Base-by-base conservation (phyloP, 2,888 invertebrate genomes). In the Caenorhabditis afra region DNA sequence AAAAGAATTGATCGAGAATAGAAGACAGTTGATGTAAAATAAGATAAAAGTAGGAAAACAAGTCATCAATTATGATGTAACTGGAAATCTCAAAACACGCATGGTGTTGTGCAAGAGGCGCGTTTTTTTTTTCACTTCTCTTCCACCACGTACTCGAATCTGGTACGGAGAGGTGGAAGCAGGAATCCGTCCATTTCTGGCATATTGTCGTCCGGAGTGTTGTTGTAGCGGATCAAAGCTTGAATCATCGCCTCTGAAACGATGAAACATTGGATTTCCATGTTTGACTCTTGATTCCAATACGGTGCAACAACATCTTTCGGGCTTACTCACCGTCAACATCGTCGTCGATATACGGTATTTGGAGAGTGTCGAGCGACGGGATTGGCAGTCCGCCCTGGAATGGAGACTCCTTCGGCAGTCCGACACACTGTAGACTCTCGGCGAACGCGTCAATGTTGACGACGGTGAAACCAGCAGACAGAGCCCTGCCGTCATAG, bases 321-420 rank as follows among this genome's bases (percentile, higher is more conserved):
- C n/a, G n/a, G n/a, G n/a, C 18, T 23, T n/a, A 57, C 47, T 61
- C 29, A 68, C 67, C 70, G 2, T 64, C 57, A n/a, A 57, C 68
- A 16, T 83, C 83, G 3, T 82, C 82, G 41, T 82, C 82, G 11
- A 83, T 83, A 35, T 71, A 83, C 3, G 81, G 83, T 29, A 83
- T 74, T 37, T 50, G 45, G 10, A 73, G 58, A 16, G 65, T 39
- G 22, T 53, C 58, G 39, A 83, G n/a, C 11, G 83, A 81, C 11
- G 83, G 83, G 39, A 41, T 77, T 18, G 83, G 83, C n/a, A 83
- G 29, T 10, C 83, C 77, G 11, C 35, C 55, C 37, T 76, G 74
- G 64, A 79, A 79, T n/a, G 79, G 79, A 18, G 67, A 50, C 14
- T 79, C 75, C 20, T 16, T 59, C 5, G 61, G 58, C 2, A 79